phyloP scores from a whole-genome alignment of 2,888 invertebrate genomes.

The Boloria euphrosyne region DNA sequence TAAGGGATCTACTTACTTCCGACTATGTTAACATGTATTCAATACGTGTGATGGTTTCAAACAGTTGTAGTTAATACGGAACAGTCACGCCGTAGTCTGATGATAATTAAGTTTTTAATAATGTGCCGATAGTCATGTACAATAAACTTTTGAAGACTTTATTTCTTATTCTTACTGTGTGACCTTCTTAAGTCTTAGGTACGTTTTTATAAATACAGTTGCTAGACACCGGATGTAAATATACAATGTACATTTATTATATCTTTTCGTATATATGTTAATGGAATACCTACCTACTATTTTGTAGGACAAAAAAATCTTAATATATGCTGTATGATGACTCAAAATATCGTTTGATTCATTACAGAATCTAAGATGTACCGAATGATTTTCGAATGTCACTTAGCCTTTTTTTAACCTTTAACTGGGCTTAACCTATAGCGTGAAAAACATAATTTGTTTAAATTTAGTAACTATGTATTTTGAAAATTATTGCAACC shows the following conservation, averaged over 20 bases:
- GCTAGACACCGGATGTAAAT: constrained; percentile 12
- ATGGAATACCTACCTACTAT: background rate
- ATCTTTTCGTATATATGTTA: background rate
- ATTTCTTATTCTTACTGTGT: constrained; percentile 21
- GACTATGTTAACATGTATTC: constrained; percentile 40
- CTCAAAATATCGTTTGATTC: too few relatives aligned
- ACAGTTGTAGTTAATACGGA: constrained; percentile 32
- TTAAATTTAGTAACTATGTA: too few relatives aligned
- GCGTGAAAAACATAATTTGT: too few relatives aligned
- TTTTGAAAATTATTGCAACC: too few relatives aligned
- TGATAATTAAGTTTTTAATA: constrained; percentile 36
- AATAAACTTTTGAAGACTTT: constrained; percentile 5
- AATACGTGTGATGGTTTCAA: constrained; percentile 39
- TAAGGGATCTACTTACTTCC: constrained; percentile 43
- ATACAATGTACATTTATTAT: background rate
- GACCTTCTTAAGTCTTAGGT: constrained; percentile 16
- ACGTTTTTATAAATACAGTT: constrained; percentile 12
- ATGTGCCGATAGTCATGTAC: constrained; percentile 24
- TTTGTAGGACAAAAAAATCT: background rate
- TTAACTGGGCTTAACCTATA: too few relatives aligned
- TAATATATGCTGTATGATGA: background rate
- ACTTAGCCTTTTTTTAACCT: too few relatives aligned
- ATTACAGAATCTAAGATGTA: too few relatives aligned
- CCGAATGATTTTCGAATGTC: too few relatives aligned
- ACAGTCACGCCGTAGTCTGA: constrained; percentile 26